Conservation (phyloP, 2,113 vertebrate species). For the Neoarius graeffei region DNA sequence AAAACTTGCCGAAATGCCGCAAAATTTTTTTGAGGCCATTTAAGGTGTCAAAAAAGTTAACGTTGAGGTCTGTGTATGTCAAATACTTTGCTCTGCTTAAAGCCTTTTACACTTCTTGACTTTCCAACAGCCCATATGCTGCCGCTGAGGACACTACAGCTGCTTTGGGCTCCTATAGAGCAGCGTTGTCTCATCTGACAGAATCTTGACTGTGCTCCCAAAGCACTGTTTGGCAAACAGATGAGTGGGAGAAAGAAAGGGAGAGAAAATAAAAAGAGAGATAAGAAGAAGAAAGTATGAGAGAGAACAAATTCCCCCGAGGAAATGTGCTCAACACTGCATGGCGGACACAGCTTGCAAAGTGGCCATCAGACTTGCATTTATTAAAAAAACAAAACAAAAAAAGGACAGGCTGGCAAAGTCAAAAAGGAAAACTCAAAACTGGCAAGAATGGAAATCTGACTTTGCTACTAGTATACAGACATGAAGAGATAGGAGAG, state of each 20-base stretch:
- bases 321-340: background rate
- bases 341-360: background rate
- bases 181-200: conserved; percentile 30
- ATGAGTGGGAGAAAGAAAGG: background rate
- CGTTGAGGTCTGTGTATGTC: no score
- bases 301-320: background rate
- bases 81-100: background rate
- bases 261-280: background rate
- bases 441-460: background rate
- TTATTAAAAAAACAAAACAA: no score
- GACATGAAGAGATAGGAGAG: background rate
- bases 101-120: background rate
- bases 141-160: background rate
- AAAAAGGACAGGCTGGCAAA: background rate
- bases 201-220: background rate
- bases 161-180: background rate
- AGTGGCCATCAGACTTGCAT: background rate
- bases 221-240: conserved; percentile 20
- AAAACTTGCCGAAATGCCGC: no score
- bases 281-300: background rate
- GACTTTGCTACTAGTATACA: background rate
- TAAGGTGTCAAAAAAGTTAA: no score
- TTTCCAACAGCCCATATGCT: background rate
- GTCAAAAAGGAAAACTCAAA: background rate
- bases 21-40: no score